Evolutionary conservation across 2,888 invertebrate species (phyloP), one percentile per base, ranked within the genome.

Genomic region (Ferdinandea cuprea): DNA sequence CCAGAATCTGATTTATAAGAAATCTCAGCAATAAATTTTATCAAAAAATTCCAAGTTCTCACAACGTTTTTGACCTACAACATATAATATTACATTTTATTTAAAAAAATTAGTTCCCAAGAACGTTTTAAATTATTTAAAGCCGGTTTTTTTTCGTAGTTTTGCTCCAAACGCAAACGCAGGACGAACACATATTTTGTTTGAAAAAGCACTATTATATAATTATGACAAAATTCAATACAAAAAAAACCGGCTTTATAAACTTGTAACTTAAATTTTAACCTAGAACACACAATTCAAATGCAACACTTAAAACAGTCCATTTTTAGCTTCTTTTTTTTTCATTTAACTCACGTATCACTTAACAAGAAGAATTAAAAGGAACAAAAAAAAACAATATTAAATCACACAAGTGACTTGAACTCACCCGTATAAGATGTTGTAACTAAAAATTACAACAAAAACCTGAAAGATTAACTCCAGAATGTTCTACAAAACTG

Each of bases 381-480:
- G 6, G n/a, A 37, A 37, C 44, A 56, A 30, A 58, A 13, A 37
- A 37, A 35, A 56, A 30, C 48, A 13, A 15, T 28, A 15, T 19
- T 30, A 42, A 66, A 48, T 54, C 69, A 65, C 61, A 32, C 54
- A 69, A 69, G 56, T 48, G 40, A 30, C 71, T 68, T 81, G 32
- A 81, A 81, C 81, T 81, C 81, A 81, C 81, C 81, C 81, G 77
- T 46, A 71, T 72, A 81, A 35, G 54, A 54, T 77, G 61, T 77
- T 81, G 48, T 77, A 72, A 77, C 77, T 48, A 54, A 25, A 66
- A 19, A 59, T 58, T 81, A 77, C 54, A 77, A 77, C 28, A 77
- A 71, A 71, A 65, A 81, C 42, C 30, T 59, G 77, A 50, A 42
- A 68, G 59, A 78, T 54, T 68, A 68, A 52, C 78, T 77, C 78